These are phyloP conservation scores for Oceanites oceanicus DNA, from an alignment of 2,113 vertebrate genomes.

Conservation along the genomic window DNA sequence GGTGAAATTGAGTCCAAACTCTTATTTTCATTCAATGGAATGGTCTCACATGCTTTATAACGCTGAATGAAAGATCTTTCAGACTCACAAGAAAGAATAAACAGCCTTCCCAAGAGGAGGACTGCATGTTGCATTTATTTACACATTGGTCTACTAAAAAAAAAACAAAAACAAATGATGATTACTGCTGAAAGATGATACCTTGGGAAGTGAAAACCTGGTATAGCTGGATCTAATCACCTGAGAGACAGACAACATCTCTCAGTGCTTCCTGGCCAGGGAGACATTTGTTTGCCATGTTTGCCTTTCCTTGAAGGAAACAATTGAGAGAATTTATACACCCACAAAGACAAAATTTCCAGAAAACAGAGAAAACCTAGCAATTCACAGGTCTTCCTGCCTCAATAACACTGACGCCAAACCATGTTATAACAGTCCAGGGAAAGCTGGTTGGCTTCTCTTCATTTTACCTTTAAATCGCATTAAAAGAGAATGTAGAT, in stretches of 20 bases:
- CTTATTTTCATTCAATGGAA: background rate
- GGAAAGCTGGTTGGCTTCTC: background rate
- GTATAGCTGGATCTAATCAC: background rate
- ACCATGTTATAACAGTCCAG: background rate
- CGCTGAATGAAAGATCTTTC: background rate
- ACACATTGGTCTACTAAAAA: background rate
- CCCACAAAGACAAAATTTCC: background rate
- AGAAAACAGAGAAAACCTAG: background rate
- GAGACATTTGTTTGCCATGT: background rate
- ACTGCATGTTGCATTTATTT: background rate
- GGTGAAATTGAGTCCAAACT: background rate
- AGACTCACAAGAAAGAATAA: background rate
- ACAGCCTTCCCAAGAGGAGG: background rate
- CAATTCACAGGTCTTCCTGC: background rate
- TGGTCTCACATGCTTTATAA: background rate
- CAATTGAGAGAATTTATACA: background rate
- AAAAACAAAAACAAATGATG: background rate
- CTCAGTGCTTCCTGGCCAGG: background rate
- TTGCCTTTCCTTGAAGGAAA: background rate
- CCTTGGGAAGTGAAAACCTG: background rate
- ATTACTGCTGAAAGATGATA: background rate
- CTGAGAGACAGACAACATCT: background rate
- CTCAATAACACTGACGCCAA: background rate
- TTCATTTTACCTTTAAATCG: background rate
- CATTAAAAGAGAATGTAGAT: background rate